Evolutionary conservation across 2,888 invertebrate genomes (phyloP).

Genomic region (Microctonus aethiopoides): DNA sequence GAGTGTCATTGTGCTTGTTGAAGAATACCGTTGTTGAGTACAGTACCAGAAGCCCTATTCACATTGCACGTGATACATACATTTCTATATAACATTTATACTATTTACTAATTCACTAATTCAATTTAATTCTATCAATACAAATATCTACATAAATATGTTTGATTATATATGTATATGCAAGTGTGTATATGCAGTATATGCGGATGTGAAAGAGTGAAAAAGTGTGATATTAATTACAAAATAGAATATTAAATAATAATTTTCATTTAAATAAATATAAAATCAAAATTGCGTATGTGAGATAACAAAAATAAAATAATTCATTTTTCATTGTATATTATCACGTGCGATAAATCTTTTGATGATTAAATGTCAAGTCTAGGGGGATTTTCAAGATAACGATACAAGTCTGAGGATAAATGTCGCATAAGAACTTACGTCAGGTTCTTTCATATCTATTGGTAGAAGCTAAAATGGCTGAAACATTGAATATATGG

Average conservation of each 20-base stretch:
- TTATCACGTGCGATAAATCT: not conserved
- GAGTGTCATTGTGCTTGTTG: conserved; percentile 26
- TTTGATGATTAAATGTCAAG: not conserved
- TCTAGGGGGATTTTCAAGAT: conserved; percentile 4
- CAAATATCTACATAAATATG: too few relatives aligned
- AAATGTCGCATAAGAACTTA: not conserved
- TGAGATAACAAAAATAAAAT: too few relatives aligned
- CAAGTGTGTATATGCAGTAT: too few relatives aligned
- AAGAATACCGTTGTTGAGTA: conserved; percentile 18
- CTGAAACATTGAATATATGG: not conserved
- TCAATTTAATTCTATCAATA: not conserved
- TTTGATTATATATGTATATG: too few relatives aligned
- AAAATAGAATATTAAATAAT: too few relatives aligned
- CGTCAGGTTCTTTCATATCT: not conserved
- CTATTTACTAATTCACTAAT: not conserved
- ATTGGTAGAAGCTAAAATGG: not conserved
- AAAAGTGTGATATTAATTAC: too few relatives aligned
- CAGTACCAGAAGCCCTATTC: conserved; percentile 1
- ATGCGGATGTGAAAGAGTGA: too few relatives aligned
- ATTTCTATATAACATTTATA: not conserved
- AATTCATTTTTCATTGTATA: not conserved
- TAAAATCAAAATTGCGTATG: too few relatives aligned
- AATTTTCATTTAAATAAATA: too few relatives aligned
- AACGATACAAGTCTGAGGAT: not conserved
- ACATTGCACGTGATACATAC: conserved; percentile 14